Conservation (phyloP, 2,113 vertebrate species). For the Lophura nycthemera region DNA sequence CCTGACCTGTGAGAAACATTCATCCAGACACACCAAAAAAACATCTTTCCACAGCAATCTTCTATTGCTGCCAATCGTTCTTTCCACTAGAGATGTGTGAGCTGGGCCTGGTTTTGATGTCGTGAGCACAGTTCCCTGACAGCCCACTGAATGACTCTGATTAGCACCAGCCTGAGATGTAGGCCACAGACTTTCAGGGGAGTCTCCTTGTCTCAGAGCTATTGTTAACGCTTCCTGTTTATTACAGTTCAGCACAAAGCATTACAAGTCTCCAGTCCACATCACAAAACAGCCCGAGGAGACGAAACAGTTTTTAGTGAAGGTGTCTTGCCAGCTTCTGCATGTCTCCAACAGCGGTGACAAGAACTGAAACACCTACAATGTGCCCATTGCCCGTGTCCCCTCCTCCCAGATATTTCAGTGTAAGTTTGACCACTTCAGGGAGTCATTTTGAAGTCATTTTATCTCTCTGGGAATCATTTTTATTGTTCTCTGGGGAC, state of each 20-base stretch:
- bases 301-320: neutral
- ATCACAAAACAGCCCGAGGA: constrained; percentile 10
- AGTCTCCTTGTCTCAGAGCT: constrained; percentile 63
- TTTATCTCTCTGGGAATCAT: neutral
- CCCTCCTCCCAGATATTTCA: neutral
- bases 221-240: constrained; percentile 72
- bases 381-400: neutral
- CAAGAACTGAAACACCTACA: neutral
- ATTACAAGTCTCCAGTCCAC: constrained; percentile 16
- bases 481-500: neutral
- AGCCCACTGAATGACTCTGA: constrained; percentile 7
- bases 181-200: constrained; percentile 1
- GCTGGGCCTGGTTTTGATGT: neutral
- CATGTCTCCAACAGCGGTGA: neutral
- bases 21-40: neutral
- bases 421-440: neutral
- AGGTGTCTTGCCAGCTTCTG: constrained; percentile 3
- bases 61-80: neutral
- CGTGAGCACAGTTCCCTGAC: neutral
- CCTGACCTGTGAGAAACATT: neutral
- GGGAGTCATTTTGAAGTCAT: neutral
- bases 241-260: constrained; percentile 57
- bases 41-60: neutral
- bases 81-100: neutral
- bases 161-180: constrained; percentile 44